Percentiles rank a stretch among this genome's conserved stretches.
These are phyloP conservation scores for Hiodon tergisus DNA, from an alignment of 2,113 vertebrate species.

Conservation along the genomic window DNA sequence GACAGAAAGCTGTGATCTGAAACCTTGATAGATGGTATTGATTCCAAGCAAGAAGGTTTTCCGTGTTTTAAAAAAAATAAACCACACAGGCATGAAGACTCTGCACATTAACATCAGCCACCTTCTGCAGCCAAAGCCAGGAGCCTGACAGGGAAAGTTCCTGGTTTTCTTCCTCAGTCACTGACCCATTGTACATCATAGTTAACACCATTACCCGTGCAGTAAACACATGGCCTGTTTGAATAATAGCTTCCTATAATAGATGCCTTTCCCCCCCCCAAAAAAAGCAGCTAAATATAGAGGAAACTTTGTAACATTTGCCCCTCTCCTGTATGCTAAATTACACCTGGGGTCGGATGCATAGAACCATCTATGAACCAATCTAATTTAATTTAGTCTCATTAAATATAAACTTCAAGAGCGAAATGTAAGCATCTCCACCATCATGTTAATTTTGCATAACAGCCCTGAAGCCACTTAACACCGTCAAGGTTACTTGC, in stretches of 20 bases:
- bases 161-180: constrained; percentile 14
- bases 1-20: constrained; percentile 20
- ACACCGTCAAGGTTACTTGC: too few relatives aligned
- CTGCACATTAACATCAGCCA: not conserved
- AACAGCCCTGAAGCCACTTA: too few relatives aligned
- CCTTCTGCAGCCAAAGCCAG: not conserved
- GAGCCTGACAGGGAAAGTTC: constrained; percentile 11
- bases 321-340: not conserved
- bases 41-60: constrained; percentile 28
- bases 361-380: too few relatives aligned
- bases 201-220: constrained; percentile 22
- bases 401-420: too few relatives aligned
- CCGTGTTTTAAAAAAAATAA: constrained; percentile 6
- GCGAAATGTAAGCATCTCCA: too few relatives aligned
- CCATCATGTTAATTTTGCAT: too few relatives aligned
- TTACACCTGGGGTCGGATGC: not conserved
- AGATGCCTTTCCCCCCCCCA: constrained; percentile 8
- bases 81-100: not conserved
- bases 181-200: constrained; percentile 6
- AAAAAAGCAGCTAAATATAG: not conserved
- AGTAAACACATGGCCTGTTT: constrained; percentile 15
- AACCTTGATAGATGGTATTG: constrained; percentile 33
- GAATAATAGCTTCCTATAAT: constrained; percentile 16
- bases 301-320: constrained; percentile 8
- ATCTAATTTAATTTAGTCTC: too few relatives aligned